Base-by-base conservation (phyloP, 1,140 invertebrate genomes). In the Zaprionus ghesquierei region DNA sequence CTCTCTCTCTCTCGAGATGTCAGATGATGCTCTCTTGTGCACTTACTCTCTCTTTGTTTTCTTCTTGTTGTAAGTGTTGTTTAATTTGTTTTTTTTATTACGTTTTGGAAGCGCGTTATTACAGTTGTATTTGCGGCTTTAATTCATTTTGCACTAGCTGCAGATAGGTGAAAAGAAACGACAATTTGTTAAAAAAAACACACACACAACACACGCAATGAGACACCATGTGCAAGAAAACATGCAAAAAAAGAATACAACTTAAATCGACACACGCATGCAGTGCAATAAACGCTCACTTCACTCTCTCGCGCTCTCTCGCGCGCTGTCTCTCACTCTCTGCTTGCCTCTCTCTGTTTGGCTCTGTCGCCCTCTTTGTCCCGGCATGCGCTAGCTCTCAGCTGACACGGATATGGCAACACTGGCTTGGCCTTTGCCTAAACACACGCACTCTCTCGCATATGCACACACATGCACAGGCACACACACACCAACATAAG, bases 351-450 rank as follows among this genome's bases (percentile, higher is more conserved):
- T 51, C 33, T 46, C 29, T 35, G 27, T 69, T 27, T 69, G 18
- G 1, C 27, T 27, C 53, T 33, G 29, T 50, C 53, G 38, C 22
- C 22, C 60, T 33, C 25, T 35, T n/a, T 44, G 20, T 50, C 51
- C 56, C 56, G 70, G 64, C 64, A 69, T 73, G 56, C 50, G 64
- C 27, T 10, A 25, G 25, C 29, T 33, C 64, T 61, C 56, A 61
- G 70, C 44, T 71, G 65, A 63, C 77, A 79, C 79, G 63, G 69
- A 79, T 66, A 77, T 61, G 81, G 78, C 77, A 77, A 87, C 82
- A 65, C 82, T 86, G 78, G 58, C 33, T 31, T 66, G 68, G 58
- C 60, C 61, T 38, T 58, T 58, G 61, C 50, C 60, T 54, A 58
- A 25, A 44, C 12, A 62, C 13, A 69, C 31, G 46, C 12, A 51